Conservation (phyloP, 2,888 invertebrate species). For the Zeuzera pyrina region DNA sequence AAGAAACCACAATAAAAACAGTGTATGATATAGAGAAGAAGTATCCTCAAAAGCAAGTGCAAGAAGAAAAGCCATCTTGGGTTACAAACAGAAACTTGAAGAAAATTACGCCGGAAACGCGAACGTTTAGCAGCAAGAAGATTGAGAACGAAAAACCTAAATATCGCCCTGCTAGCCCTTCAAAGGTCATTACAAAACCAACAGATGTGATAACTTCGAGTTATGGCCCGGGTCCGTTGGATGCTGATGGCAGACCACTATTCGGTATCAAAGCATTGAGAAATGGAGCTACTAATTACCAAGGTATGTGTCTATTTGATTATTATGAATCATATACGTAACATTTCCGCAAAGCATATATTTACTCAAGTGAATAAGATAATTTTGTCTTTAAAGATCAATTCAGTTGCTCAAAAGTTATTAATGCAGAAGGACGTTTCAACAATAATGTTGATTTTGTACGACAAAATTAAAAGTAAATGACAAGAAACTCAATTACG, state of each 20-base stretch:
- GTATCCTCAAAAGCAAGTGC: slow-evolving; percentile 36
- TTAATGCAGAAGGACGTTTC: too few species aligned
- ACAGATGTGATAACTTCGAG: slow-evolving; percentile 83
- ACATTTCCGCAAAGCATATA: slow-evolving; percentile 6
- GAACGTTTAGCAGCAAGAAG: slow-evolving; percentile 49
- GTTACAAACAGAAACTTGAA: slow-evolving; percentile 73
- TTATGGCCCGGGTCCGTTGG: slow-evolving; percentile 87
- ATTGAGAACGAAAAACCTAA: slow-evolving; percentile 53
- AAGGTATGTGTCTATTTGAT: slow-evolving; percentile 61
- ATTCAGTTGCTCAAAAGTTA: too few species aligned
- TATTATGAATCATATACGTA: neutral
- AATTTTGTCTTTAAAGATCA: too few species aligned
- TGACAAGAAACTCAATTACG: too few species aligned
- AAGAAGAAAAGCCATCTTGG: slow-evolving; percentile 76
- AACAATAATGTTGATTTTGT: too few species aligned
- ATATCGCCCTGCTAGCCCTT: slow-evolving; percentile 49
- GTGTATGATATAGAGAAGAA: slow-evolving; percentile 43
- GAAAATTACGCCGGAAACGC: slow-evolving; percentile 58
- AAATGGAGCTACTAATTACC: slow-evolving; percentile 74
- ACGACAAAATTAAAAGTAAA: too few species aligned
- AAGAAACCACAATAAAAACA: slow-evolving; percentile 46
- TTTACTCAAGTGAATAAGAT: slow-evolving; percentile 10
- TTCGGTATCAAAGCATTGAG: slow-evolving; percentile 84
- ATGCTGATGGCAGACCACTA: slow-evolving; percentile 83
- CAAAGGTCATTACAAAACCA: slow-evolving; percentile 53